phyloP scores from a whole-genome alignment of 1,140 invertebrate species.

The Drosophila saltans region DNA sequence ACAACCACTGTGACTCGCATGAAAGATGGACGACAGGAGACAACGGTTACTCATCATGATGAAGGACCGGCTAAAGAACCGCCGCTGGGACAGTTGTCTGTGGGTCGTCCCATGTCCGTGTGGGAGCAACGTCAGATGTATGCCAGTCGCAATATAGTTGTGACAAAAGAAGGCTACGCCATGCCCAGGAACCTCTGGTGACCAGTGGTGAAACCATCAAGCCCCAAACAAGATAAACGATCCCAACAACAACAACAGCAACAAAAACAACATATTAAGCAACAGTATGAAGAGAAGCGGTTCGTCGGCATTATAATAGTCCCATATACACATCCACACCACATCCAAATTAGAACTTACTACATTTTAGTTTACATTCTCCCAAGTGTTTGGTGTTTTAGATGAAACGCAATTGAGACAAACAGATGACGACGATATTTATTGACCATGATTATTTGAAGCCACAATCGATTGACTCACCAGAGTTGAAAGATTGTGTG shows the following conservation, averaged over 20 bases:
- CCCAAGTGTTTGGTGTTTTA: conserved; percentile 83
- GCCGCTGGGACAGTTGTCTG: conserved; percentile 5
- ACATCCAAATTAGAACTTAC: conserved; percentile 79
- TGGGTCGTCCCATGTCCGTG: neutral
- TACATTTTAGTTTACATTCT: conserved; percentile 82
- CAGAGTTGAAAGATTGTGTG: conserved; percentile 11
- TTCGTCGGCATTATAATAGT: conserved; percentile 74
- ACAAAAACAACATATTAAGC: conserved; percentile 30
- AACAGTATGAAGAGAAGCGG: conserved; percentile 62
- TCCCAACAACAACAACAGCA: conserved; percentile 46
- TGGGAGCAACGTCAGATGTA: conserved; percentile 10
- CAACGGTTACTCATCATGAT: conserved; percentile 59
- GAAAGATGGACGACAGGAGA: conserved; percentile 70
- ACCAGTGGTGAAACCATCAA: conserved; percentile 81
- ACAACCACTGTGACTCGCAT: conserved; percentile 79
- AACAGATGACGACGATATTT: conserved; percentile 77
- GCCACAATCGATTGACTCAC: neutral
- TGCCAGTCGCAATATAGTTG: conserved; percentile 74
- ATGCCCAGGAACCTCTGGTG: conserved; percentile 83
- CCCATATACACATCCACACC: conserved; percentile 58
- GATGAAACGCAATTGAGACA: conserved; percentile 83
- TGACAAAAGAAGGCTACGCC: conserved; percentile 83
- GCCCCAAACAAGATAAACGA: conserved; percentile 76
- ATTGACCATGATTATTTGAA: conserved; percentile 67
- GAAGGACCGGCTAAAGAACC: conserved; percentile 6